Evolutionary conservation across 2,888 invertebrate genomes (phyloP).

Genomic region (Oscheius sp.): DNA sequence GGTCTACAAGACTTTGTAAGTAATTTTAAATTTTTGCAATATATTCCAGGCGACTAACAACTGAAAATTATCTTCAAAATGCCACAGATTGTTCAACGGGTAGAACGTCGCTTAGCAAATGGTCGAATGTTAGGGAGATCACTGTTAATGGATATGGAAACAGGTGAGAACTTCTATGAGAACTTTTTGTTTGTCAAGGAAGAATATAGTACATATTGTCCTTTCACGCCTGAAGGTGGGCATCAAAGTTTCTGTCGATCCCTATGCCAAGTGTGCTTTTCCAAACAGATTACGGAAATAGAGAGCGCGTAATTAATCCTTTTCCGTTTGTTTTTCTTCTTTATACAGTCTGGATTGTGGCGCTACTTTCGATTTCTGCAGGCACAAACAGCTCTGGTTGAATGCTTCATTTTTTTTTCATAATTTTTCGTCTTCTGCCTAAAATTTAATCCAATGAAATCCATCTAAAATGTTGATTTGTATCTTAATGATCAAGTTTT

Average conservation of each 20-base stretch:
- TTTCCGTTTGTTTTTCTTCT: constrained; percentile 14
- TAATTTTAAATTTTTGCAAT: not conserved
- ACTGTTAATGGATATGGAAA: constrained; percentile 45
- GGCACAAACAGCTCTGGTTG: too few relatives aligned
- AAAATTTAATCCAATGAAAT: too few relatives aligned
- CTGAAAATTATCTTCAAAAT: constrained; percentile 15
- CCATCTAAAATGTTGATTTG: too few relatives aligned
- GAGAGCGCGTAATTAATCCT: constrained; percentile 25
- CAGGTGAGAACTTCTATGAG: constrained; percentile 32
- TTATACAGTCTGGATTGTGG: constrained; percentile 23
- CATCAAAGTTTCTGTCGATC: too few relatives aligned
- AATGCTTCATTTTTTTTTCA: too few relatives aligned
- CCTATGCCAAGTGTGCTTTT: not conserved
- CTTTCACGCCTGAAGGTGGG: too few relatives aligned
- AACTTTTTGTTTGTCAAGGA: not conserved
- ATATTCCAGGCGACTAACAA: not conserved
- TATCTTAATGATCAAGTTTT: too few relatives aligned
- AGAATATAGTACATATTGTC: too few relatives aligned
- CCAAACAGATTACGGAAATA: not conserved
- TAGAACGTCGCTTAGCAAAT: constrained; percentile 43
- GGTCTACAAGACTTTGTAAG: not conserved
- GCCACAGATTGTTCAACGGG: constrained; percentile 47
- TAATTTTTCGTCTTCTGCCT: too few relatives aligned
- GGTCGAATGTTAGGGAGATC: constrained; percentile 48
- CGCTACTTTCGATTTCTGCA: not conserved